Conservation (phyloP, 2,797 vertebrate genomes). For the Pseudochirops cupreus region DNA sequence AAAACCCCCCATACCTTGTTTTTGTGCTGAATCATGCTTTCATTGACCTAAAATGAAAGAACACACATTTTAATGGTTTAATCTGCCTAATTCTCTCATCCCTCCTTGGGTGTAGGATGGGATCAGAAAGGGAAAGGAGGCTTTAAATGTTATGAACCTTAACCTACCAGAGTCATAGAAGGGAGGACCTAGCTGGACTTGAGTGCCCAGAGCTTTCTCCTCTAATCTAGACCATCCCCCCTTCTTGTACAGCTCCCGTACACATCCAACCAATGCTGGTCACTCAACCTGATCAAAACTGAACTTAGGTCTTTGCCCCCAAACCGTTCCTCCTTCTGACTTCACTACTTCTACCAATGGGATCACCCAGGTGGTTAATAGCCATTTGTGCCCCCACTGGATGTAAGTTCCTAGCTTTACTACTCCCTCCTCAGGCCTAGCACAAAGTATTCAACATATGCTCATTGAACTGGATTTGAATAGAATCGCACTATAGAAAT, state of each 20-base stretch:
- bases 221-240: background rate
- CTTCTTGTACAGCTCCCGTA: background rate
- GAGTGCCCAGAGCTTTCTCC: background rate
- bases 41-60: constrained; percentile 84
- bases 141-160: background rate
- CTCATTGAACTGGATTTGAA: background rate
- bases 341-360: background rate
- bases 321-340: background rate
- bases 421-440: too few relatives aligned
- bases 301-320: background rate
- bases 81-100: background rate
- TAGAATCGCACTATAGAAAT: background rate
- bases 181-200: background rate
- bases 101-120: background rate
- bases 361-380: background rate
- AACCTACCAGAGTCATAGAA: background rate
- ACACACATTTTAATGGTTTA: background rate
- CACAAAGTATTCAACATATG: background rate
- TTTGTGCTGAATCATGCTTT: constrained; percentile 87
- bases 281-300: background rate
- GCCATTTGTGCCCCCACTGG: background rate
- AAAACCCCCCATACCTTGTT: constrained; percentile 85
- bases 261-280: background rate
- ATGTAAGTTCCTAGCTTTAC: background rate
- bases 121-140: background rate